These are phyloP conservation scores for Elephas maximus DNA, from an alignment of 2,113 vertebrate species.

Conservation along the genomic window DNA sequence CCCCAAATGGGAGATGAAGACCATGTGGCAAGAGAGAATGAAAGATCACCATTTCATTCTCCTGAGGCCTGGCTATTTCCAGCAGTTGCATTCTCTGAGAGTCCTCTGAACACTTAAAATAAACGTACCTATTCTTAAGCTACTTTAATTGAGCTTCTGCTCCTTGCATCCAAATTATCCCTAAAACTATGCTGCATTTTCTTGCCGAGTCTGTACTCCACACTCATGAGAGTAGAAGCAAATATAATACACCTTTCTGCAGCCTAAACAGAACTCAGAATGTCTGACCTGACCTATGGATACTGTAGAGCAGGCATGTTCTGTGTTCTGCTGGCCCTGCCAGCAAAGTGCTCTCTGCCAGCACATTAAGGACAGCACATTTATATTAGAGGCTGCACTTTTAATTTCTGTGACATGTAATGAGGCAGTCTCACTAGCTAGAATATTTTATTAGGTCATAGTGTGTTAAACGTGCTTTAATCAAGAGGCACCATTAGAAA, in stretches of 20 bases:
- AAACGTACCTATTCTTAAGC: background rate
- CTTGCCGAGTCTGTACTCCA: background rate
- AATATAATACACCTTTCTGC: background rate
- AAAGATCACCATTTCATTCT: slow-evolving; percentile 1
- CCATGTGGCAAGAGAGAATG: background rate
- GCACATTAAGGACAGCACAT: slow-evolving; percentile 41
- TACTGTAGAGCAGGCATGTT: slow-evolving; percentile 3
- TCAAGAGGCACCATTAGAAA: slow-evolving; percentile 63
- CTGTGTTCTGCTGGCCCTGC: slow-evolving; percentile 53
- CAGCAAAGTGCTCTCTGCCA: slow-evolving; percentile 56
- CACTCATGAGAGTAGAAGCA: background rate
- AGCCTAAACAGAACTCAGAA: slow-evolving; percentile 23
- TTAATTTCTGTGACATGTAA: slow-evolving; percentile 75
- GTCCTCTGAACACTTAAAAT: slow-evolving; percentile 47
- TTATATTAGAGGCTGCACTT: slow-evolving; percentile 66
- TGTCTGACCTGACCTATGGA: slow-evolving; percentile 36
- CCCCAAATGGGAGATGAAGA: background rate
- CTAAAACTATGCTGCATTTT: background rate
- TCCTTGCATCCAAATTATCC: slow-evolving; percentile 16
- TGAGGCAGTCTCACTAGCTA: slow-evolving; percentile 57
- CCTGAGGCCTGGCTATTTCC: background rate
- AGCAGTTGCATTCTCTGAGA: background rate
- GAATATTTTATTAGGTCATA: slow-evolving; percentile 77
- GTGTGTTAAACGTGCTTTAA: slow-evolving; percentile 71
- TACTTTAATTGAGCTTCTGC: slow-evolving; percentile 1